Evolutionary conservation across 2,888 invertebrate genomes (phyloP), one percentile per base, ranked within the genome.

Genomic region (Elgonia sp.): DNA sequence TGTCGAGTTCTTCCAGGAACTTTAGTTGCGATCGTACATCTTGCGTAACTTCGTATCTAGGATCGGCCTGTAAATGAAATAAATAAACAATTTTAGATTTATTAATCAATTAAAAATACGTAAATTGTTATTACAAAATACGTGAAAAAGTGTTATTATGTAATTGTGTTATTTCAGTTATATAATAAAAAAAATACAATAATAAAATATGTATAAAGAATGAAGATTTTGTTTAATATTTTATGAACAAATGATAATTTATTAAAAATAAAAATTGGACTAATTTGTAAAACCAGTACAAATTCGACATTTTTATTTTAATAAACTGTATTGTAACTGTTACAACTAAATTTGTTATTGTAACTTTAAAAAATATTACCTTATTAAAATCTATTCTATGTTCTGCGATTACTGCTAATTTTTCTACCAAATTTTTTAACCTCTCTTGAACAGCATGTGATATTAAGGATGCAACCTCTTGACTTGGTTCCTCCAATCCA

Each of bases 1-100:
- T 97, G 94, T 99, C 99, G 85, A 99, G 95, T 94, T 99, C 99
- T 95, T 99, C 99, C 80, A 99, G 95, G 95, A 99, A 99, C 95
- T 99, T 98, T 80, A 99, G 96, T 95, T 99, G 99, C n/a, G 97
- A 96, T 93, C 97, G 97, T 16, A 98, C 97, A 94, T 99, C 98
- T 94, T 97, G 97, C n/a, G 97, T 97, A 73, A 97, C 96, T 95
- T 99, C 99, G 94, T 98, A 99, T 86, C 97, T 96, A 77, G 97
- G 96, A 95, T 99, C 98, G 94, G 96, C 96, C 97, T 98, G 94
- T 46, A 90, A 83, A 84, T 20, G 70, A 2, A 57, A 57, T 0
- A 21, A 20, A 21, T 57, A 62, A 1, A 21, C 21, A 9, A 62
- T 3, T 29, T 29, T 29, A 29, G 1, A 29, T 29, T 29, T 29